Evolutionary conservation across 1,140 invertebrate genomes (phyloP).

Genomic region (Pseudomyrmex sp.): DNA sequence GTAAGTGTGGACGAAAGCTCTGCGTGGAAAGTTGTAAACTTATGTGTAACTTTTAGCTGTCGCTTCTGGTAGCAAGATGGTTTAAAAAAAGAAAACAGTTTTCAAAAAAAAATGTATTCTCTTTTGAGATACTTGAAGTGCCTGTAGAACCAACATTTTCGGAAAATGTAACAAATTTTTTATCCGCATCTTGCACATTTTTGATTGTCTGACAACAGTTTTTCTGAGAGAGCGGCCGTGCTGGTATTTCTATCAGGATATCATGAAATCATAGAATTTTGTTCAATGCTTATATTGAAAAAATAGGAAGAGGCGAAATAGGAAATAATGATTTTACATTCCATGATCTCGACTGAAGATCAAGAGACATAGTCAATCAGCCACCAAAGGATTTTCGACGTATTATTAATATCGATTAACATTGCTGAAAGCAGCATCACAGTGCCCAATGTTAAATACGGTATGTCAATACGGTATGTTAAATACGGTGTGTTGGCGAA

Average conservation of each 20-base stretch:
- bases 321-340: slow-evolving; percentile 90
- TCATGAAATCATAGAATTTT: slow-evolving; percentile 91
- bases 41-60: no score
- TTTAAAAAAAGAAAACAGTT: no score
- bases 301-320: slow-evolving; percentile 82
- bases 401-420: slow-evolving; percentile 96
- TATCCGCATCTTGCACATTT: no score
- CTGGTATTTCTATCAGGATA: slow-evolving; percentile 96
- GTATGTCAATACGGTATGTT: slow-evolving; percentile 90
- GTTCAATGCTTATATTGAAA: slow-evolving; percentile 74
- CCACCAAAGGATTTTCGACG: slow-evolving; percentile 89
- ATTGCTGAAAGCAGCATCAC: slow-evolving; percentile 99
- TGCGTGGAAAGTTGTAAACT: no score
- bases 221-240: slow-evolving; percentile 87
- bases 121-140: slow-evolving; percentile 81
- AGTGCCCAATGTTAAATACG: slow-evolving; percentile 96
- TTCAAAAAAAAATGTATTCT: slow-evolving; percentile 59
- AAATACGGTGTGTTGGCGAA: slow-evolving; percentile 89
- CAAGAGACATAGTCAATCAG: slow-evolving; percentile 90
- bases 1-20: no score
- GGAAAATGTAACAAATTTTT: slow-evolving; percentile 83
- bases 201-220: slow-evolving; percentile 69
- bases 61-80: no score
- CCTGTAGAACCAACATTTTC: slow-evolving; percentile 85
- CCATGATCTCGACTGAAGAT: slow-evolving; percentile 90